Base-by-base conservation (phyloP, 2,888 invertebrate species). In the Patella ulyssiponensis region DNA sequence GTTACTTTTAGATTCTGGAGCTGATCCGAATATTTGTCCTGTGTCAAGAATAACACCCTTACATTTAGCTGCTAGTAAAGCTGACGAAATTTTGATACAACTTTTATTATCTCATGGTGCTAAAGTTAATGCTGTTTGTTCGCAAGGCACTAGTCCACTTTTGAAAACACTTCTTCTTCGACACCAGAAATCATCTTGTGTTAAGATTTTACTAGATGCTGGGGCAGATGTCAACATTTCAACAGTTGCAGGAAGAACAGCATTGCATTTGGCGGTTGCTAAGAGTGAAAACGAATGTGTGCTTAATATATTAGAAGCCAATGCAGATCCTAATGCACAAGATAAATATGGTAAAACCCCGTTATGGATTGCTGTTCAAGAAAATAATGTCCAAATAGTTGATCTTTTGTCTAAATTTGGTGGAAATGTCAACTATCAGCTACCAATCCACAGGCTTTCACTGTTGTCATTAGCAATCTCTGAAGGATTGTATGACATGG, bases 51-150 rank as follows among this genome's bases (percentile, higher is more conserved):
- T 87, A 44, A 87, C 88, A 15, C 88, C 89, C 3, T 80, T 90
- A 15, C 89, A 90, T 77, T 80, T 88, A 11, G 88, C 90, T 20
- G 86, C 87, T 5, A 83, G 84, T n/a, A 86, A 88, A 77, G 87
- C 86, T 14, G 86, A 86, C 64, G 77, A 80, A 2, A 77, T 82
- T 9, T 74, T 89, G 56, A 82, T 88, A 0, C 79, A 82, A 69
- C 77, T 85, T 71, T 82, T 89, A 7, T 73, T 88, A 2, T 79
- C 83, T 9, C 84, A 85, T 33, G 86, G 87, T 51, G 88, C 86
- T 4, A 79, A 87, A 76, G 87, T 88, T 4, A 87, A 87, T 81
- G 84, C 84, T 17, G 73, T 84, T n/a, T 85, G 83, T 75, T 79
- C 80, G 17, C 83, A 80, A 44, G 79, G 79, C 9, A 83, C 80